Evolutionary conservation across 2,888 invertebrate species (phyloP), one percentile per base, ranked within the genome.

Genomic region (Thumatha senex): DNA sequence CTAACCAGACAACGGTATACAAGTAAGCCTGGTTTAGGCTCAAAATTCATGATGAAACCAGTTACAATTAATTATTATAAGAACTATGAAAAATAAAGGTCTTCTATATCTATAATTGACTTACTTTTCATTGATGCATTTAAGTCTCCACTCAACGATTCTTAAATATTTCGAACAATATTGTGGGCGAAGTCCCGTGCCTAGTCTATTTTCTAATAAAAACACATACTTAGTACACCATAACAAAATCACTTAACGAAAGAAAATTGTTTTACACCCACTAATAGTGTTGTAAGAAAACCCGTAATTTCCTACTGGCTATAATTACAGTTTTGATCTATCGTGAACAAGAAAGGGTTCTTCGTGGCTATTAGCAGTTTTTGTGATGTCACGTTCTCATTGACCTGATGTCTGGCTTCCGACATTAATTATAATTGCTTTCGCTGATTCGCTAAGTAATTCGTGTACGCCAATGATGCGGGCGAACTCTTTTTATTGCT

Each of bases 341-440:
- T 41, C 31, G 36, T 46, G 42, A 18, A 51, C 41, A 70, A 68
- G 68, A 67, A 68, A 70, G 70, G 70, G 68, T 68, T 67, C 58
- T 29, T 29, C 33, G 35, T n/a, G 11, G 54, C 60, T 47, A 68
- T 70, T 70, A 63, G 46, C 18, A 18, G 54, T 68, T 71, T 72
- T 72, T 72, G 64, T 72, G 38, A 14, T 44, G 65, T 71, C 70
- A 71, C 40, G 49, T 58, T 53, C 50, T 61, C 49, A 39, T 45
- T 48, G 44, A 13, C n/a, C 34, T 33, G 24, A 33, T 39, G 45
- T 46, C 30, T 49, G 31, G 67, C 61, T 67, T 56, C 67, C 70
- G 60, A 62, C 62, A 46, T 12, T 66, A 54, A 54, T 55, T 56
- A 51, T 51, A 60, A 66, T 60, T 63, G 56, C 55, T 66, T 65